Evolutionary conservation across 2,113 vertebrate genomes (phyloP).

Genomic region (Cephalophus harveyi): DNA sequence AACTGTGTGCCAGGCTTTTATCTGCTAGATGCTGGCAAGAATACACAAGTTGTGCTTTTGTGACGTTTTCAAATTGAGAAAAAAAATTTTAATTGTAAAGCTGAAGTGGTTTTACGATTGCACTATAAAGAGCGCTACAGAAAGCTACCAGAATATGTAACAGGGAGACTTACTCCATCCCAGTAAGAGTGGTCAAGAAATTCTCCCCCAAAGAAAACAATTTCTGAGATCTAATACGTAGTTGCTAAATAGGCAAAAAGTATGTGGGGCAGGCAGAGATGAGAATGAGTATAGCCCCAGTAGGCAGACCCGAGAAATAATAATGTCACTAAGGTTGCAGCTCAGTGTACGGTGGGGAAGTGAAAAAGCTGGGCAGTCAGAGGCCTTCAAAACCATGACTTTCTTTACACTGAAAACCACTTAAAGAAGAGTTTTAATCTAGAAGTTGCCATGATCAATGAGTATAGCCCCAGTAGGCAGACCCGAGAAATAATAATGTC

Average conservation of each 20-base stretch:
- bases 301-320: neutral
- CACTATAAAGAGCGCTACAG: neutral
- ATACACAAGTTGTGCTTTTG: neutral
- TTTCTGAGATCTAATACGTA: neutral
- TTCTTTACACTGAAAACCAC: neutral
- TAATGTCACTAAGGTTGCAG: neutral
- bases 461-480: neutral
- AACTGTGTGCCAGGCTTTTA: neutral
- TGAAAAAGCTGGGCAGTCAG: neutral
- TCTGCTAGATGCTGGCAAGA: neutral
- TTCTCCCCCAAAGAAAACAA: neutral
- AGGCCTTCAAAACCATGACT: neutral
- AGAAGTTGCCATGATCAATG: neutral
- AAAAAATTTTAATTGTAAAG: neutral
- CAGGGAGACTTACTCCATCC: neutral
- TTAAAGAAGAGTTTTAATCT: neutral
- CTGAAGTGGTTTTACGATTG: neutral
- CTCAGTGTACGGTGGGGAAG: neutral
- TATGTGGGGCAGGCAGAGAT: neutral
- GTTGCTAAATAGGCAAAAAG: neutral
- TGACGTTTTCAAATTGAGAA: neutral
- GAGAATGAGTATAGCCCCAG: neutral
- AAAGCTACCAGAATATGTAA: neutral
- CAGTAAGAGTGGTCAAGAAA: neutral
- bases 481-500: neutral